Evolutionary conservation across 2,797 vertebrate genomes (phyloP).

Genomic region (Ctenopoma kingsleyae): DNA sequence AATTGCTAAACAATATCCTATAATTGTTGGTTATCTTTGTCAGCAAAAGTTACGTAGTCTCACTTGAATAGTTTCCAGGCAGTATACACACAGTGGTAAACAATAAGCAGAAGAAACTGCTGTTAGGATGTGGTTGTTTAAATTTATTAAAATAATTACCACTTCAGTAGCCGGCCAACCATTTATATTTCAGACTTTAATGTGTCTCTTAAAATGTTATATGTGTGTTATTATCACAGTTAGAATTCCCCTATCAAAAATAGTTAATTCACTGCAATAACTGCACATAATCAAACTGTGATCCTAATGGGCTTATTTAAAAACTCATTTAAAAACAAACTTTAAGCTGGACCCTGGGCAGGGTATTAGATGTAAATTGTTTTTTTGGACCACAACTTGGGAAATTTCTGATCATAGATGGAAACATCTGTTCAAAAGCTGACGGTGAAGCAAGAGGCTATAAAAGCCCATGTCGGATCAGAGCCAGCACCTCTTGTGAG

Average conservation of each 20-base stretch:
- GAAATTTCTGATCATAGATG: slow-evolving; percentile 80
- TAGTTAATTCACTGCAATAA: not conserved
- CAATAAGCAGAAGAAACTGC: slow-evolving; percentile 7
- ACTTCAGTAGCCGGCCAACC: not conserved
- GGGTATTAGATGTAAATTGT: slow-evolving; percentile 48
- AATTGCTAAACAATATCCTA: not conserved
- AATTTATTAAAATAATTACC: slow-evolving; percentile 22
- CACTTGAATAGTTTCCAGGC: not conserved
- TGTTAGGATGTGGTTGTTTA: slow-evolving; percentile 14
- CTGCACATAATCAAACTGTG: slow-evolving; percentile 9
- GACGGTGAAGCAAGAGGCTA: slow-evolving; percentile 49
- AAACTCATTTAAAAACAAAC: slow-evolving; percentile 27
- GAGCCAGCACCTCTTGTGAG: slow-evolving; percentile 59
- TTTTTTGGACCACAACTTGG: slow-evolving; percentile 65
- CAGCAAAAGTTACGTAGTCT: not conserved
- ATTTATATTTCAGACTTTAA: slow-evolving; percentile 10
- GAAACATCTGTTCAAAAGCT: slow-evolving; percentile 74
- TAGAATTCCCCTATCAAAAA: slow-evolving; percentile 1
- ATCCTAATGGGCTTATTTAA: slow-evolving; percentile 7
- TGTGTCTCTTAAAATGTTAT: slow-evolving; percentile 17
- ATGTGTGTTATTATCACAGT: not conserved
- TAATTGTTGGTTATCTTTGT: not conserved
- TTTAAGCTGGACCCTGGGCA: slow-evolving; percentile 31
- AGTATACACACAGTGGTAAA: not conserved
- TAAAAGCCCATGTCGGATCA: slow-evolving; percentile 37